Base-by-base conservation (phyloP, 1,140 invertebrate genomes). In the Papilio polytes region DNA sequence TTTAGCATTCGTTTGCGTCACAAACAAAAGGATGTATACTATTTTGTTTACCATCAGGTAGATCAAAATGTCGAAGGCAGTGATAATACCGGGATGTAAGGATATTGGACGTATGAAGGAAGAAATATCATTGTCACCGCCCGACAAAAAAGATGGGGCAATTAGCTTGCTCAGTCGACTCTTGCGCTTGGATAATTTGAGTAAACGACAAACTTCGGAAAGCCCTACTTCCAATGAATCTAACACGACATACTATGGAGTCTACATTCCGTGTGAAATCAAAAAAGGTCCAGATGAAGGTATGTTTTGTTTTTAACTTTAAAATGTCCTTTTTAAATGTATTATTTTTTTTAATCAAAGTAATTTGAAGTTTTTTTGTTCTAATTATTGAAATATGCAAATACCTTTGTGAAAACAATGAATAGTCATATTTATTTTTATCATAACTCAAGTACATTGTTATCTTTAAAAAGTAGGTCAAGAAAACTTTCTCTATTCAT, bases 181-280 rank as follows among this genome's bases (percentile, higher is more conserved):
- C 6, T 80, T 94, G 12, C 86, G 94, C 70, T 84, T 95, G 13
- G 91, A 93, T 80, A 73, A 89, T 4, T 80, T 94, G 53, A 85
- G 87, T 36, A 93, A 91, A 83, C 92, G 87, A 78, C 87, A 85
- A 13, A 88, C 82, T 13, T 82, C 88, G 12, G 90, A 88, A 22
- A 92, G 88, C 44, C 91, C 92, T 3, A 87, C 89, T 53, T 70
- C 84, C 72, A 81, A 86, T 7, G 94, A 95, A 56, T 89, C 94
- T 1, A 85, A 87, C 13, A 87, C 84, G 4, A 94, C 89, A 9
- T 95, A 93, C 73, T 95, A 95, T 83, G 95, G 94, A 78, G 94
- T 95, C 12, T 95, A 94, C 82, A 95, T 95, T 87, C 95, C 95
- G 13, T 95, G 93, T 84, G 95, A 95, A 90, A 92, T 93, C 7